Evolutionary conservation across 2,888 invertebrate genomes (phyloP).

Genomic region (Agrochola lychnidis): DNA sequence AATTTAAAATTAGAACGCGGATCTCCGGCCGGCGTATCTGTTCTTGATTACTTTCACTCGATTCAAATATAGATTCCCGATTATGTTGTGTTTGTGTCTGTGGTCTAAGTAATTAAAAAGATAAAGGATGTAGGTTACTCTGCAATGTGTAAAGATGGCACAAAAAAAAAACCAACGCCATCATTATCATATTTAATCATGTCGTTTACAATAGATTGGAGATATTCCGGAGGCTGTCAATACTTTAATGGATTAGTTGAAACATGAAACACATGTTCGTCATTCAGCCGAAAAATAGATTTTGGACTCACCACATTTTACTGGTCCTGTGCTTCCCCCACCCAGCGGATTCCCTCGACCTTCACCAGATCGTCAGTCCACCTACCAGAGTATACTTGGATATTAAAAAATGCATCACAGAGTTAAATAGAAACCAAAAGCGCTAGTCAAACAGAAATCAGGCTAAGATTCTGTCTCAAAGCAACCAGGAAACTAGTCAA

Average conservation of each 20-base stretch:
- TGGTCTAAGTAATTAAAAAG: neutral
- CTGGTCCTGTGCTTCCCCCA: neutral
- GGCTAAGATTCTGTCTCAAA: neutral
- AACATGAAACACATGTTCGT: neutral
- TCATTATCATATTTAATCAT: neutral
- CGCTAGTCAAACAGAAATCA: neutral
- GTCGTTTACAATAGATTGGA: neutral
- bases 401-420: neutral
- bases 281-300: neutral
- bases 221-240: neutral
- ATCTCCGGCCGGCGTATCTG: slow-evolving; percentile 61
- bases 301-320: neutral
- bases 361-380: too few relatives aligned
- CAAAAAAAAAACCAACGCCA: neutral
- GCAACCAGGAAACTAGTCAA: slow-evolving; percentile 3
- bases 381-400: neutral
- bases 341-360: too few relatives aligned
- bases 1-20: slow-evolving; percentile 74
- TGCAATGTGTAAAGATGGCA: neutral
- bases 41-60: slow-evolving; percentile 64
- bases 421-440: neutral
- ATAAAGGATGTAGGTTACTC: neutral
- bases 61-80: slow-evolving; percentile 55
- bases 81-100: slow-evolving; percentile 33
- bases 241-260: neutral